Percentiles rank a stretch among this genome's conserved stretches.
Evolutionary conservation across 30 jellyfish, hydroid and myxozoan species (phyloP).

Genomic region (Sanderia malayensis): DNA sequence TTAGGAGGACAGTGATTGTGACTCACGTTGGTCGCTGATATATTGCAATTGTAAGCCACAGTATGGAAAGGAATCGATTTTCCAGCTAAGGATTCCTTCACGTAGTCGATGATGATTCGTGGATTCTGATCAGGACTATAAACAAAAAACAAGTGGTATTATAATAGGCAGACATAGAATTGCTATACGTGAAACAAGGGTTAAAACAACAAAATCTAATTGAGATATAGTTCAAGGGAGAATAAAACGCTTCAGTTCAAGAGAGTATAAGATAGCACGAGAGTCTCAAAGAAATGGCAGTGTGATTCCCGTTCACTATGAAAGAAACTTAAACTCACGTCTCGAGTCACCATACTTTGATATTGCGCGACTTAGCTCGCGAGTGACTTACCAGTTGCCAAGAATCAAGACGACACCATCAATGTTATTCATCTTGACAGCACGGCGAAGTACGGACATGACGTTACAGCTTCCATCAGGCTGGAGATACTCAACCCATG

Average conservation of each 20-base stretch:
- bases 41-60: constrained; percentile 65
- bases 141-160: neutral
- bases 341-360: too few species aligned
- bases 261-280: too few species aligned
- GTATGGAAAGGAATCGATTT: constrained; percentile 50
- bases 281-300: too few species aligned
- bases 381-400: constrained; percentile 60
- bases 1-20: too few species aligned
- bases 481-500: constrained; percentile 66
- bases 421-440: constrained; percentile 41
- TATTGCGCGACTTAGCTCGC: too few species aligned
- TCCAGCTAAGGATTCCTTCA: constrained; percentile 54
- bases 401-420: constrained; percentile 59
- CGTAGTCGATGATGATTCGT: constrained; percentile 42
- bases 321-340: too few species aligned
- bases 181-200: too few species aligned
- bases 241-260: too few species aligned
- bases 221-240: too few species aligned
- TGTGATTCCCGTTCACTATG: too few species aligned
- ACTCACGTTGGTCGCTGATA: constrained; percentile 69
- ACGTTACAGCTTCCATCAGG: constrained; percentile 84
- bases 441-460: constrained; percentile 57
- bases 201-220: too few species aligned
- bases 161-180: neutral
- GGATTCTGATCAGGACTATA: constrained; percentile 76